A percentile compares a stretch with the other conserved stretches of the same genome.
Evolutionary conservation across 2,113 vertebrate genomes (phyloP).

Genomic region (Pachypanchax playfairii): DNA sequence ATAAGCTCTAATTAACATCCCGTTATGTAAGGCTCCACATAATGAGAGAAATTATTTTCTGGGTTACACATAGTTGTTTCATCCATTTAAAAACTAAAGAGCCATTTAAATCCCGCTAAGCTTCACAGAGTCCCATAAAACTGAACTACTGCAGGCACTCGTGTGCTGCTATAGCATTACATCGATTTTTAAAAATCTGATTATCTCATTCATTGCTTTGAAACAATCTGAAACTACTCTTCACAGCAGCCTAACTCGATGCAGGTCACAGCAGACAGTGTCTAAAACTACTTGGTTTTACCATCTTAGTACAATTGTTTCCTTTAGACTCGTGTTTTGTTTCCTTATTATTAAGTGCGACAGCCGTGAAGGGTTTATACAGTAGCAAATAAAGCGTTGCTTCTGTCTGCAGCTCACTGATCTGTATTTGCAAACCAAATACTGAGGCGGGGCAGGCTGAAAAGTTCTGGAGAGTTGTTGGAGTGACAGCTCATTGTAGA

Average conservation of each 20-base stretch:
- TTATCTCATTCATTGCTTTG: background rate
- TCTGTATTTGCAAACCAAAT: slow-evolving; percentile 46
- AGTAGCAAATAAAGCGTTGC: slow-evolving; percentile 21
- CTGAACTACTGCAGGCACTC: too few relatives aligned
- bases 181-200: too few relatives aligned
- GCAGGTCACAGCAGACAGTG: background rate
- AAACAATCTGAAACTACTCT: background rate
- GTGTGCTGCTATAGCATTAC: too few relatives aligned
- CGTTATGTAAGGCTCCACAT: slow-evolving; percentile 14
- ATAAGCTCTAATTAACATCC: slow-evolving; percentile 26
- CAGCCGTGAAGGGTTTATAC: slow-evolving; percentile 42
- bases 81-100: slow-evolving; percentile 38
- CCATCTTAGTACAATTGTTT: slow-evolving; percentile 27
- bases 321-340: slow-evolving; percentile 24
- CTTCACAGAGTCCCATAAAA: slow-evolving; percentile 37
- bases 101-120: too few relatives aligned
- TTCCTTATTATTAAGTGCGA: slow-evolving; percentile 48
- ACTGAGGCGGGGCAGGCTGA: slow-evolving; percentile 37
- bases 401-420: slow-evolving; percentile 26
- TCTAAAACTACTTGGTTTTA: slow-evolving; percentile 10
- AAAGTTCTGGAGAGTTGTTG: slow-evolving; percentile 44
- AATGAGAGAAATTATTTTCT: slow-evolving; percentile 57
- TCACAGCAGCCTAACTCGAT: too few relatives aligned
- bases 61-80: slow-evolving; percentile 60
- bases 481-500: slow-evolving; percentile 69